Percentiles rank a stretch among this genome's conserved stretches.
Evolutionary conservation across 2,113 vertebrate genomes (phyloP).

Genomic region (Capra hircus): DNA sequence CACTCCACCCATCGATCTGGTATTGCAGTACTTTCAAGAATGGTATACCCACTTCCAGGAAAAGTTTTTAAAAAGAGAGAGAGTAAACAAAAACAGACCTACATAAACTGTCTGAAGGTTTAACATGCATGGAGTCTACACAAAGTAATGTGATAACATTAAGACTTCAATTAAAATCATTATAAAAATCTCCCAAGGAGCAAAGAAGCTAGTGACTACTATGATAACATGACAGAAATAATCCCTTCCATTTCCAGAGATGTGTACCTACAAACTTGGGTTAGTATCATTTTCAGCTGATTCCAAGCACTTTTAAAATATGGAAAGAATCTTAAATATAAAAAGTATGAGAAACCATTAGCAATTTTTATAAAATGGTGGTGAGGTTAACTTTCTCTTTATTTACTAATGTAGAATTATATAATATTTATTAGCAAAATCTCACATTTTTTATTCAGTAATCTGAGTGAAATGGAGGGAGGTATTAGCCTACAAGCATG

Average conservation of each 20-base stretch:
- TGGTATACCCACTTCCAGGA: not conserved
- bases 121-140: not conserved
- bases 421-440: not conserved
- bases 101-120: not conserved
- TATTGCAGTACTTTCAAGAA: not conserved
- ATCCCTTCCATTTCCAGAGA: not conserved
- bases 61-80: not conserved
- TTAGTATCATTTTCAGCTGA: conserved; percentile 7
- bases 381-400: not conserved
- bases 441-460: not conserved
- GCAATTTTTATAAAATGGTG: not conserved
- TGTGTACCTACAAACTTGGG: not conserved
- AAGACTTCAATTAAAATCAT: not conserved
- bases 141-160: not conserved
- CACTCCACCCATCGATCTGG: not conserved
- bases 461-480: not conserved
- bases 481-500: not conserved
- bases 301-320: conserved; percentile 11
- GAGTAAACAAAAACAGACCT: not conserved
- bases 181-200: not conserved
- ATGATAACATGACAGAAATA: not conserved
- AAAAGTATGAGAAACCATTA: not conserved
- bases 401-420: not conserved
- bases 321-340: not conserved
- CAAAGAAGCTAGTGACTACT: not conserved